Base-by-base conservation (phyloP, 1,140 invertebrate species). In the Drosophila repleta region DNA sequence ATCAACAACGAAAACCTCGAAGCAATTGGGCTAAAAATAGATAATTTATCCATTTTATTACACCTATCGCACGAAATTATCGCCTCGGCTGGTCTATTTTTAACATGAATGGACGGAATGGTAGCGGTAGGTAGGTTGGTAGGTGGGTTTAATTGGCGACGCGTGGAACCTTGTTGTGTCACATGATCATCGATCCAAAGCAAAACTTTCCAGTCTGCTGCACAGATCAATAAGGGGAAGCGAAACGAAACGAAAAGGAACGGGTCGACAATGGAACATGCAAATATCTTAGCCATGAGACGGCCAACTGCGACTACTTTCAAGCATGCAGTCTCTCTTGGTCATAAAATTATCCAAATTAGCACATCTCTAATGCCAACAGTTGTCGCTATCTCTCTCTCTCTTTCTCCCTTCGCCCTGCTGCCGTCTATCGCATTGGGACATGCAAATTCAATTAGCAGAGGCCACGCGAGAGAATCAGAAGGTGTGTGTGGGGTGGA, bases 201-300 rank as follows among this genome's bases (percentile, higher is more conserved):
- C 26, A 79, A 76, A 84, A 85, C 73, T 84, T 85, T 84, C 81
- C 81, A 84, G 80, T 84, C 79, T 78, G 57, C 48, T 82, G 79
- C 70, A 78, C 75, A 83, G 74, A 46, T 58, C 65, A 79, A 79
- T 79, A 15, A 41, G 15, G 72, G 46, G 60, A 79, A 79, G 53
- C 51, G 79, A 60, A 81, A 77, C 69, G 39, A 79, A 79, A 57
- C 51, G 79, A 60, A 81, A 77, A 64, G 39, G 21, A 57, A 35
- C 51, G 29, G 11, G 13, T 10, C 45, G 24, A 45, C 43, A 20
- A 11, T 11, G 43, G 43, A 11, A 46, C 17, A 46, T 56, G 76
- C 56, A 63, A 67, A 74, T 70, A 56, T 70, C 10, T 29, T n/a
- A 7, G 49, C 39, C 15, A 17, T 26, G 18, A 17, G 17, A 1